These are phyloP conservation scores for Dromaius novaehollandiae DNA, from an alignment of 2,113 vertebrate genomes.

Conservation along the genomic window DNA sequence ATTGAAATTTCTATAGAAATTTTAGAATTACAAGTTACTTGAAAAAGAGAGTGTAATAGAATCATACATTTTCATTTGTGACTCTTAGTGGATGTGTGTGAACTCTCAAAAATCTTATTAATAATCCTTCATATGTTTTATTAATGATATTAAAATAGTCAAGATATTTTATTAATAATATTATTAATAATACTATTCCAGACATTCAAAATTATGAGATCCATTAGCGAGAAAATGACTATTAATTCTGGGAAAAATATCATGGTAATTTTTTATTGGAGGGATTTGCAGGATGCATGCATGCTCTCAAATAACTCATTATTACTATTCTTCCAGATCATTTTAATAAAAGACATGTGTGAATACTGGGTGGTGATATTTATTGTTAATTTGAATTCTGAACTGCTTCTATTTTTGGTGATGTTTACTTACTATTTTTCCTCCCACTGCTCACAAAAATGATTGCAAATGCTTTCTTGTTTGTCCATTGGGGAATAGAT, in stretches of 20 bases:
- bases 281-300: neutral
- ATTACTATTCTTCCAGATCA: neutral
- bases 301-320: neutral
- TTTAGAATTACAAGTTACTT: neutral
- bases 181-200: conserved; percentile 14
- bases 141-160: conserved; percentile 30
- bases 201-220: neutral
- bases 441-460: neutral
- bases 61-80: neutral
- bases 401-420: neutral
- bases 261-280: neutral
- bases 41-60: neutral
- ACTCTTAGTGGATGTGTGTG: neutral
- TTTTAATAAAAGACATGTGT: neutral
- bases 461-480: neutral
- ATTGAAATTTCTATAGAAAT: conserved; percentile 10
- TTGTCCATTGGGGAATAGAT: neutral
- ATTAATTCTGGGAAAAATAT: neutral
- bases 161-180: conserved; percentile 8
- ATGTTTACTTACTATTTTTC: neutral
- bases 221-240: neutral
- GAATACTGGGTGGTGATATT: neutral
- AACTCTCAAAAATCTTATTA: neutral
- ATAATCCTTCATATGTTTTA: neutral
- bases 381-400: neutral